These are phyloP conservation scores for Disparrhopalites patrizii DNA, from an alignment of 2,888 invertebrate species.

Conservation along the genomic window DNA sequence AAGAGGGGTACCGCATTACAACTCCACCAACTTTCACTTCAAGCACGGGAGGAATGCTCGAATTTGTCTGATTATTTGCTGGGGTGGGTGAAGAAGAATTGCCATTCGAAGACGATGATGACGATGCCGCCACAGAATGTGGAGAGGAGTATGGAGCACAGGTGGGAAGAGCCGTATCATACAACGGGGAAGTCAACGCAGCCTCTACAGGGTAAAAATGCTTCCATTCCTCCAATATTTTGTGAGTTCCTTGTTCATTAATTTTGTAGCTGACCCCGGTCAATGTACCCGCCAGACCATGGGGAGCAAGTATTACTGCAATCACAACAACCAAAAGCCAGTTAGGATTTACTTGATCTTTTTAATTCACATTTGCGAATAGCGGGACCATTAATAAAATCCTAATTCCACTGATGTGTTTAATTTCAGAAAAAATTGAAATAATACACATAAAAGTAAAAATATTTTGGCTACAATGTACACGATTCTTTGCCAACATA, in stretches of 20 bases:
- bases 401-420: too few relatives aligned
- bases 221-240: constrained; percentile 87
- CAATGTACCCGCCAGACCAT: constrained; percentile 85
- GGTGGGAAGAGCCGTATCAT: constrained; percentile 38
- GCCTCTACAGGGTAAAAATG: constrained; percentile 85
- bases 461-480: too few relatives aligned
- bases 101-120: constrained; percentile 18
- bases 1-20: constrained; percentile 91
- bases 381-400: not conserved
- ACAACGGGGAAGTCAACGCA: constrained; percentile 43
- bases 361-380: not conserved
- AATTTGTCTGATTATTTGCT: constrained; percentile 51
- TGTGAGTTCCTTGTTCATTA: constrained; percentile 66
- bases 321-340: constrained; percentile 32
- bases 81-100: constrained; percentile 29
- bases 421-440: not conserved
- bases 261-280: constrained; percentile 72
- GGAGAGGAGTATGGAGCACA: constrained; percentile 43
- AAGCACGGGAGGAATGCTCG: constrained; percentile 51
- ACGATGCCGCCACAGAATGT: constrained; percentile 21
- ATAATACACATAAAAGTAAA: not conserved
- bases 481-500: too few relatives aligned
- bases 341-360: not conserved
- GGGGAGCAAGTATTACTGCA: constrained; percentile 90
- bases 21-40: constrained; percentile 72